Base-by-base conservation (phyloP, 2,113 vertebrate genomes). In the Aythya baeri region DNA sequence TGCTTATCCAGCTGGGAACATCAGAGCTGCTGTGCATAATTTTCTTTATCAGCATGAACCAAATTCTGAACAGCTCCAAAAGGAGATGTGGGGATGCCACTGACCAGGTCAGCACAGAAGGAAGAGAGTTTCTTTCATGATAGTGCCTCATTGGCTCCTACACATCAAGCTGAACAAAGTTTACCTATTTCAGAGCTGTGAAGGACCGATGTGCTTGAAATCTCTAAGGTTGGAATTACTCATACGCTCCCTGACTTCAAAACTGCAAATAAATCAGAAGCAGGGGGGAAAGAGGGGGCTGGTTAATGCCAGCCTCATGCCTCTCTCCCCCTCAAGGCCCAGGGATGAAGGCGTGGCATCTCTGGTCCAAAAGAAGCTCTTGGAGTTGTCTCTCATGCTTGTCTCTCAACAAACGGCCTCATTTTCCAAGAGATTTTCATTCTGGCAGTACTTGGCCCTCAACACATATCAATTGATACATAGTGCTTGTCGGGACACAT, bases 401-500 rank as follows among this genome's bases (percentile, higher is more conserved):
- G 61, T 43, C 79, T 91, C 73, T 75, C 77, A 72, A 57, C 38
- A 88, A 83, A 83, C 15, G 36, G 38, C 22, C 18, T 84, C 71
- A 34, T 75, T 88, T 89, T 73, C 88, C 55, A 44, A 71, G 70
- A 54, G 59, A 46, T 76, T 88, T 89, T 83, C 59, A 38, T n/a
- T 84, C 62, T 90, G 70, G 90, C 88, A 91, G 83, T 77, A 50
- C 83, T 82, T 91, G 77, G 77, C 71, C 58, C 71, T 81, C 86
- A 88, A 32, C 57, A 83, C 58, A 46, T 86, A 89, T 66, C 86
- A 93, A 38, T 13, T 84, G 83, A 94, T 87, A 46, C 15, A n/a
- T 13, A 68, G 74, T 54, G 62, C 91, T 92, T 93, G 88, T 87
- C 86, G 83, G 93, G 94, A 83, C 74, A 73, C 77, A 67, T 85